Evolutionary conservation across 2,888 invertebrate genomes (phyloP), one percentile per base, ranked within the genome.

Genomic region (Leucophenga montana): DNA sequence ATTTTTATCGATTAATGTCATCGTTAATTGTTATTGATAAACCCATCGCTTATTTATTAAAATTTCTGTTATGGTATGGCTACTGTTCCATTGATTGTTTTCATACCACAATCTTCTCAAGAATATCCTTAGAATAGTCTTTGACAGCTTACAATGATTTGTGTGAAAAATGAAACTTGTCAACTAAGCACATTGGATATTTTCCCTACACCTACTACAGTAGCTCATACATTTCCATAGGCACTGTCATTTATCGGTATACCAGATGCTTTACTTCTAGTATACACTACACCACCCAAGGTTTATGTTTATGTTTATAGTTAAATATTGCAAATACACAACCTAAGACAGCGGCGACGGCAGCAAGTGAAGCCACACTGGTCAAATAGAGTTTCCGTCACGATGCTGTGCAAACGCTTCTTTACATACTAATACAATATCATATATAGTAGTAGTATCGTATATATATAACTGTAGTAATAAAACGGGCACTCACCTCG

Each of bases 401-500:
- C 13, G 54, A 54, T 13, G 27, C 5, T 27, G 22, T 22, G 57
- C 20, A 18, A 20, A 16, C 9, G 20, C 48, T 14, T 48, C 4
- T 27, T 27, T 27, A 27, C 27, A n/a, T n/a, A 46, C 46, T 14
- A 46, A 13, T 14, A 46, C 8, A 46, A 46, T 46, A n/a, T 6
- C 33, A 61, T 64, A 64, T 48, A 48, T 48, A 64, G 13, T 27
- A 57, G 3, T 22, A 27, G 14, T 2, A 22, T 57, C 27, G 48
- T 48, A 27, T 59, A 31, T 62, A 57, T 69, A 73, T 70, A 73
- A 75, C 71, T 78, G 72, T 75, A 78, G 80, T 78, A 79, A 81
- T 85, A 84, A 86, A 85, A 75, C 82, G 85, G 85, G 46, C 84
- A 89, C 92, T 91, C 89, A 94, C 94, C 94, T 92, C 92, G 91